phyloP scores from a whole-genome alignment of 2,888 invertebrate genomes.

The Lochmaea capreae region DNA sequence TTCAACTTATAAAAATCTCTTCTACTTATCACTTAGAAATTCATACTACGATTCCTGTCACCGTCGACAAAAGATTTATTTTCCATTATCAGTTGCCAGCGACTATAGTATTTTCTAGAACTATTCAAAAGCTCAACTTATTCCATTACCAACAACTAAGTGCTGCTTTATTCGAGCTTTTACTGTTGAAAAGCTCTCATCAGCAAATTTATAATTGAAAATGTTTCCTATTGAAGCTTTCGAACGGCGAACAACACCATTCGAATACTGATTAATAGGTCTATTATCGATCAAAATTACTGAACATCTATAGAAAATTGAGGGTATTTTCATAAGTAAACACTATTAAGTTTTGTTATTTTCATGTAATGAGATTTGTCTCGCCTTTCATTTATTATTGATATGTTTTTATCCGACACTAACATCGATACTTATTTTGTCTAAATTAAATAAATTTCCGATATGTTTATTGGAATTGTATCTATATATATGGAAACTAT shows the following conservation, averaged over 20 bases:
- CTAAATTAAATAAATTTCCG: not conserved
- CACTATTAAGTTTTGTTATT: conserved; percentile 24
- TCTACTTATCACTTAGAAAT: conserved; percentile 14
- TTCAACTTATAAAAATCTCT: not conserved
- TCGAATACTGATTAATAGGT: conserved; percentile 48
- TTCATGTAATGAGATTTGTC: conserved; percentile 28
- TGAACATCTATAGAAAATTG: conserved; percentile 38
- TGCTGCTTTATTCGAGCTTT: conserved; percentile 50
- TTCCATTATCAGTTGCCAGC: conserved; percentile 41
- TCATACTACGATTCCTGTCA: conserved; percentile 27
- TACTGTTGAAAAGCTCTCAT: conserved; percentile 47
- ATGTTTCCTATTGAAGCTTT: conserved; percentile 47
- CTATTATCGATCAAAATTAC: conserved; percentile 43
- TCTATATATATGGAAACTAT: not conserved
- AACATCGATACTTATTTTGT: no score
- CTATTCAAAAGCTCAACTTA: conserved; percentile 43
- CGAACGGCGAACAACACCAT: conserved; percentile 44
- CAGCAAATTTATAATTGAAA: conserved; percentile 49
- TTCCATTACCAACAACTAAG: conserved; percentile 49
- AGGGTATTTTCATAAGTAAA: conserved; percentile 31
- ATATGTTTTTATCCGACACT: not conserved
- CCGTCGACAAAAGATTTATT: conserved; percentile 42
- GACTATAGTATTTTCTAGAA: conserved; percentile 37
- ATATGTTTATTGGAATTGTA: no score
- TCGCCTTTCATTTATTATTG: conserved; percentile 24